Percentiles rank a stretch among this genome's conserved stretches.
These are phyloP conservation scores for Cromileptes altivelis DNA, from an alignment of 2,113 vertebrate species.

Conservation along the genomic window DNA sequence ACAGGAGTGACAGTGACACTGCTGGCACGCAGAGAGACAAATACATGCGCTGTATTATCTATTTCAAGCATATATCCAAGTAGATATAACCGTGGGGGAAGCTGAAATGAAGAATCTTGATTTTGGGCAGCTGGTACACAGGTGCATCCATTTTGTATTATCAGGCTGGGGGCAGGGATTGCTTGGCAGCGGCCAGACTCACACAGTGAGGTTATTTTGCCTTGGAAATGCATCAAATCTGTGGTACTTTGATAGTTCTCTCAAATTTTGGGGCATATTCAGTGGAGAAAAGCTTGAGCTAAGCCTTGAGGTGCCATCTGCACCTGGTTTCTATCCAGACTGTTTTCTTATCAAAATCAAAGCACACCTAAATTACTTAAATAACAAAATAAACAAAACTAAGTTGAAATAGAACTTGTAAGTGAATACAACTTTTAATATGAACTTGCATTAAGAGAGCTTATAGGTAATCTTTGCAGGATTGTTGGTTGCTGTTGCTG, in stretches of 20 bases:
- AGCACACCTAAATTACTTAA: not conserved
- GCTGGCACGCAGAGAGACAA: not conserved
- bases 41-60: not conserved
- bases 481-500: too few relatives aligned
- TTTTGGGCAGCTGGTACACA: constrained; percentile 44
- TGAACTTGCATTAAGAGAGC: not conserved
- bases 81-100: not conserved
- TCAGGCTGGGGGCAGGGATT: constrained; percentile 23
- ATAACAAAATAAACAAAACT: not conserved
- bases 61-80: constrained; percentile 16
- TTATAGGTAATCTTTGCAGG: too few relatives aligned
- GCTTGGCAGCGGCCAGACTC: constrained; percentile 18
- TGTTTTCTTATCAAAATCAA: constrained; percentile 2
- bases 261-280: constrained; percentile 19
- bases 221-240: constrained; percentile 41
- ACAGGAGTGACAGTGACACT: constrained; percentile 6
- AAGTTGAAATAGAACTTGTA: not conserved
- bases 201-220: constrained; percentile 15
- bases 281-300: constrained; percentile 8
- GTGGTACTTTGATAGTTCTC: constrained; percentile 15
- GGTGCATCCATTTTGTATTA: constrained; percentile 50
- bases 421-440: not conserved
- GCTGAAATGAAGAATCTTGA: constrained; percentile 29
- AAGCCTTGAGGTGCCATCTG: constrained; percentile 23
- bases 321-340: not conserved